Conservation (phyloP, 2,888 invertebrate genomes). For the Leptopilina drosophilae region DNA sequence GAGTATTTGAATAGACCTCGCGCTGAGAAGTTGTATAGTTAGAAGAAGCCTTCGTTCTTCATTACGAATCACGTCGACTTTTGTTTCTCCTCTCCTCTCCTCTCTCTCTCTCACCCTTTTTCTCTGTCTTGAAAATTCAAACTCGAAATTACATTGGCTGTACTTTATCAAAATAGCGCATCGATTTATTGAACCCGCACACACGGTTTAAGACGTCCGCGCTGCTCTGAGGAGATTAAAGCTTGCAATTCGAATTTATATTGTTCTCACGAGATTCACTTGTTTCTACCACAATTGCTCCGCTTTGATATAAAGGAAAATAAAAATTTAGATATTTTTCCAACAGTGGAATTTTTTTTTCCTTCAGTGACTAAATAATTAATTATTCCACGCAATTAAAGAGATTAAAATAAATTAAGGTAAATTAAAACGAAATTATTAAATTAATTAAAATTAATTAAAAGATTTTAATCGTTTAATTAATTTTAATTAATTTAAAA, state of each 20-base stretch:
- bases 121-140: background rate
- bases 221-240: constrained; percentile 12
- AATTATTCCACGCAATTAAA: too few species aligned
- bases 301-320: too few species aligned
- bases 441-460: too few species aligned
- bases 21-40: background rate
- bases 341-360: too few species aligned
- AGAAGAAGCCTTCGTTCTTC: constrained; percentile 5
- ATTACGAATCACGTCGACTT: constrained; percentile 29
- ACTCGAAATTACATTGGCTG: constrained; percentile 28
- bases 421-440: too few species aligned
- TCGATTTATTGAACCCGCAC: constrained; percentile 9
- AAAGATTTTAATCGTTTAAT: too few species aligned
- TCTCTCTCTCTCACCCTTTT: too few species aligned
- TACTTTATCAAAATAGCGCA: constrained; percentile 10
- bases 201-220: background rate
- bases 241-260: constrained; percentile 7
- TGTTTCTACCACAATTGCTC: background rate
- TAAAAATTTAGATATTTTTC: background rate
- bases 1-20: constrained; percentile 4
- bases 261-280: constrained; percentile 16
- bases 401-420: too few species aligned
- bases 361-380: background rate
- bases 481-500: too few species aligned
- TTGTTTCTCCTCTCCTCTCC: background rate